phyloP scores from a whole-genome alignment of 1,140 invertebrate genomes.

The Cydia strobilella region DNA sequence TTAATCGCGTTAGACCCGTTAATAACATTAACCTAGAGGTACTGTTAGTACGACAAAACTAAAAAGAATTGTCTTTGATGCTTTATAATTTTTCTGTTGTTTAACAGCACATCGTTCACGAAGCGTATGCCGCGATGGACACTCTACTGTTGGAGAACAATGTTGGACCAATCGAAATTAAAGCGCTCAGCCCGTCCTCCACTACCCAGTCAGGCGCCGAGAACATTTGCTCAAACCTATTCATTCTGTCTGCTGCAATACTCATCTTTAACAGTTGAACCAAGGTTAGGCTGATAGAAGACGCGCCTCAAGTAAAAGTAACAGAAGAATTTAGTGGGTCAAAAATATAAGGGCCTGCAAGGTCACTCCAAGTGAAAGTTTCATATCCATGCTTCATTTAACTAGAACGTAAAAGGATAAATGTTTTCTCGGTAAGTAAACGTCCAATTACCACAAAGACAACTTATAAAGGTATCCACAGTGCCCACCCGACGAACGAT shows the following conservation, averaged over 20 bases:
- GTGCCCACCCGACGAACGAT: too few species aligned
- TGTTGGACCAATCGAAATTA: not conserved
- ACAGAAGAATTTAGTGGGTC: not conserved
- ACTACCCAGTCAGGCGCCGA: not conserved
- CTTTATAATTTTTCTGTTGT: slow-evolving; percentile 35
- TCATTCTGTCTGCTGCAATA: not conserved
- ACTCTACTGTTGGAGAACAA: slow-evolving; percentile 56
- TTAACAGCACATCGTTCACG: slow-evolving; percentile 64
- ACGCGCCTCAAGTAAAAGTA: too few species aligned
- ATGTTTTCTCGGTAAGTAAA: not conserved
- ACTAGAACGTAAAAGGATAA: not conserved
- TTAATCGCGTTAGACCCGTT: too few species aligned
- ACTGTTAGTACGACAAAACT: too few species aligned
- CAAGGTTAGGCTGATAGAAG: not conserved
- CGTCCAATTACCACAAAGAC: not conserved
- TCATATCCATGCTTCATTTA: not conserved
- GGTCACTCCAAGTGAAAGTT: not conserved
- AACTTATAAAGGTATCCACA: too few species aligned
- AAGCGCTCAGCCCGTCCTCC: not conserved
- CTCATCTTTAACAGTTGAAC: slow-evolving; percentile 1
- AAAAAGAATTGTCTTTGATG: not conserved
- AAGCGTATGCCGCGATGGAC: slow-evolving; percentile 65
- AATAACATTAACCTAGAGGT: too few species aligned
- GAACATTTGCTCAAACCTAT: not conserved
- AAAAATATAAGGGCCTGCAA: not conserved